A percentile compares a stretch with the other conserved stretches of the same genome.
phyloP scores from a whole-genome alignment of 2,888 invertebrate genomes.

The Xanthia togata region DNA sequence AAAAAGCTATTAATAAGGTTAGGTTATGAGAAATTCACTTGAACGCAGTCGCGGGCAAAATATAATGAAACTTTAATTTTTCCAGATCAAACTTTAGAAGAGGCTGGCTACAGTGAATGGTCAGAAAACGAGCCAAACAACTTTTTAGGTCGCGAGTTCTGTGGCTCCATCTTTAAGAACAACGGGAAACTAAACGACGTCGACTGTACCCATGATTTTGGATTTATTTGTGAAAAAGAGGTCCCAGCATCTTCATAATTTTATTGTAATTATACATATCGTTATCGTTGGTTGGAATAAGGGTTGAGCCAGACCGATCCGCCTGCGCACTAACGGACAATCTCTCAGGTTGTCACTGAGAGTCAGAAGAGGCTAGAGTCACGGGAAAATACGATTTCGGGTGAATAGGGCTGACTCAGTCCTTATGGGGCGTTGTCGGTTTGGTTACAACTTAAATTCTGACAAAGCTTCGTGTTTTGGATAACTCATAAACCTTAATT shows the following conservation, averaged over 20 bases:
- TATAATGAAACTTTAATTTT: conserved; percentile 19
- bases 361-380: neutral
- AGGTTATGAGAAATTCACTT: neutral
- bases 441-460: neutral
- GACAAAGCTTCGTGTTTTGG: neutral
- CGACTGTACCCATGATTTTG: conserved; percentile 69
- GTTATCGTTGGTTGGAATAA: neutral
- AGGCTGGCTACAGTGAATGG: conserved; percentile 80
- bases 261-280: neutral
- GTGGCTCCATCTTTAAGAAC: conserved; percentile 76
- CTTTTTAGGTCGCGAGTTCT: conserved; percentile 69
- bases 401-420: neutral
- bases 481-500: neutral
- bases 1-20: neutral
- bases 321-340: neutral
- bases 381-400: neutral
- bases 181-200: conserved; percentile 80
- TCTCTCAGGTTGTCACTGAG: neutral
- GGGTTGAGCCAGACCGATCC: neutral
- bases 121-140: conserved; percentile 80
- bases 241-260: conserved; percentile 29
- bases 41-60: neutral
- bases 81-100: conserved; percentile 80
- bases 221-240: conserved; percentile 81
- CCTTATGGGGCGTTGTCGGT: neutral